Evolutionary conservation across 2,888 invertebrate species (phyloP).

Genomic region (Leucoma salicis): DNA sequence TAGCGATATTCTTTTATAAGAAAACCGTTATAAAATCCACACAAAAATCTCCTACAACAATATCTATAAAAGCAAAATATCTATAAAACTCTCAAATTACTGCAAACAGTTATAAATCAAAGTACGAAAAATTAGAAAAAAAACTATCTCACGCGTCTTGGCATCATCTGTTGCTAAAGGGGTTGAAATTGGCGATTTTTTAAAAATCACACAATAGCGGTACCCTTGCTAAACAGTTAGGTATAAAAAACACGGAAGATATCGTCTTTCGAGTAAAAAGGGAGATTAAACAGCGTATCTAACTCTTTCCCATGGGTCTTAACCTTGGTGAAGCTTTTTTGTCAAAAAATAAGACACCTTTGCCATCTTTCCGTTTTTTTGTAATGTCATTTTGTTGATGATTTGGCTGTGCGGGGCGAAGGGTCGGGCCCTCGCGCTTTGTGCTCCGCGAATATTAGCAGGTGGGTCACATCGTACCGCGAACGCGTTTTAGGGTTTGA

Average conservation of each 20-base stretch:
- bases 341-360: conserved; percentile 78
- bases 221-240: conserved; percentile 69
- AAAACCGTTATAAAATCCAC: conserved; percentile 67
- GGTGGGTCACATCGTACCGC: conserved; percentile 68
- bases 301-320: conserved; percentile 83
- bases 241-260: conserved; percentile 67
- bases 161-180: conserved; percentile 75
- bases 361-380: conserved; percentile 77
- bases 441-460: conserved; percentile 57
- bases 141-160: conserved; percentile 74
- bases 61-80: conserved; percentile 51
- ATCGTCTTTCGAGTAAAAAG: conserved; percentile 56
- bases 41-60: conserved; percentile 58
- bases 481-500: conserved; percentile 39
- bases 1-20: conserved; percentile 30
- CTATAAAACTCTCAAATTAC: conserved; percentile 80
- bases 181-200: conserved; percentile 65
- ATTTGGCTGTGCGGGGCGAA: conserved; percentile 50
- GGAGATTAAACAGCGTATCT: conserved; percentile 56
- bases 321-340: conserved; percentile 73
- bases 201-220: conserved; percentile 55
- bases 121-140: conserved; percentile 49
- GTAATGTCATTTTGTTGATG: conserved; percentile 54
- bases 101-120: conserved; percentile 80
- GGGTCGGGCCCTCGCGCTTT: conserved; percentile 67